phyloP scores from a whole-genome alignment of 2,113 vertebrate species.

The Cynopterus brachyotis region DNA sequence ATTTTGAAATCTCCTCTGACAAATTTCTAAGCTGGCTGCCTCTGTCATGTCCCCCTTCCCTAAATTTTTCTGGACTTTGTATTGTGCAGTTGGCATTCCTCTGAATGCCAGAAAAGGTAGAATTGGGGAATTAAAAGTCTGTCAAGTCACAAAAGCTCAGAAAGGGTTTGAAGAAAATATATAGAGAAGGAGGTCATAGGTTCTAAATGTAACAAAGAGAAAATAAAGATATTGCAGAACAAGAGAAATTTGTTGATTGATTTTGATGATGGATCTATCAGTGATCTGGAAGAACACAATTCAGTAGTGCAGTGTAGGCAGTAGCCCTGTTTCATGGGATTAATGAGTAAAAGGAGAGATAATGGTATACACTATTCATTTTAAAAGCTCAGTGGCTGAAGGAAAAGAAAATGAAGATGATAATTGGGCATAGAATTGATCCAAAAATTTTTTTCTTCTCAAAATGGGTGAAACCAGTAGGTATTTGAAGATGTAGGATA shows the following conservation, averaged over 20 bases:
- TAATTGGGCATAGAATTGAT: background rate
- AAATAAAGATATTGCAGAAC: background rate
- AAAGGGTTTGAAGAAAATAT: background rate
- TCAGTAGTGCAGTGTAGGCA: background rate
- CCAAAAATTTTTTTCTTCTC: background rate
- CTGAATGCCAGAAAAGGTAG: background rate
- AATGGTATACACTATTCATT: background rate
- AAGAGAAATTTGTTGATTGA: background rate
- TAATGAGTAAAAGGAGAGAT: background rate
- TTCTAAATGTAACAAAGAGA: background rate
- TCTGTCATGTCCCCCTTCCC: background rate
- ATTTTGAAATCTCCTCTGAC: background rate
- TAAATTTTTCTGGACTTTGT: background rate
- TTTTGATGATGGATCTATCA: background rate
- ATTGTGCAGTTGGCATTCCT: accelerated
- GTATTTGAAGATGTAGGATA: background rate
- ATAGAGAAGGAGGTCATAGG: background rate
- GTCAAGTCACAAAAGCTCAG: background rate
- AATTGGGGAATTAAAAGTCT: background rate
- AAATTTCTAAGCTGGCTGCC: background rate
- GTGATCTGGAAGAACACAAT: background rate
- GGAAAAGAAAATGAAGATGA: background rate
- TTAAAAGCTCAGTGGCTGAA: background rate
- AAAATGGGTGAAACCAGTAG: background rate
- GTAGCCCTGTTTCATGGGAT: background rate